Conservation (phyloP, 2,113 vertebrate genomes). For the Marmota monax region DNA sequence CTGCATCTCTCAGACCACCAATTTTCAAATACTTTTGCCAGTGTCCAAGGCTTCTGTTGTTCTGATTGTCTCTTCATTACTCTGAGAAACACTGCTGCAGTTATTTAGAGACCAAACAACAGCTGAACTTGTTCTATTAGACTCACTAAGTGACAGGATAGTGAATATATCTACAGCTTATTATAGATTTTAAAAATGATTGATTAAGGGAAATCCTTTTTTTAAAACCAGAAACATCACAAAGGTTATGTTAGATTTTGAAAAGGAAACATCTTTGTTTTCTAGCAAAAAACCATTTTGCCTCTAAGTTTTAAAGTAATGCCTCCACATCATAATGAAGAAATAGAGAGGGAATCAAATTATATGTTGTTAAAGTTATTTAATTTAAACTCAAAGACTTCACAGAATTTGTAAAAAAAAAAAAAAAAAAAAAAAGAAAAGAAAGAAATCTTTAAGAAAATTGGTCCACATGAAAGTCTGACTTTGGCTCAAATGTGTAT, state of each 20-base stretch:
- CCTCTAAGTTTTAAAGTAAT: constrained; percentile 44
- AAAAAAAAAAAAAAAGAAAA: background rate
- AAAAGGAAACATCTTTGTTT: constrained; percentile 12
- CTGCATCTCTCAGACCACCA: constrained; percentile 72
- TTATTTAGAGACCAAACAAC: constrained; percentile 76
- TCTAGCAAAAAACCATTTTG: background rate
- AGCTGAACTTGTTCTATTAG: constrained; percentile 82
- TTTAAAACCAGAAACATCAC: constrained; percentile 48
- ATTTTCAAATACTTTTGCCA: constrained; percentile 83
- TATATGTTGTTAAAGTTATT: background rate
- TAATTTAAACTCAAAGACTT: background rate
- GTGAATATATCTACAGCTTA: constrained; percentile 72
- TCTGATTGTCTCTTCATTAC: constrained; percentile 74
- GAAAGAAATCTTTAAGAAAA: background rate
- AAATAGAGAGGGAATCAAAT: background rate
- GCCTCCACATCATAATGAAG: background rate
- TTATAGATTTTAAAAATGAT: constrained; percentile 19
- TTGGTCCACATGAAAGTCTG: background rate
- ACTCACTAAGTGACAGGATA: constrained; percentile 81
- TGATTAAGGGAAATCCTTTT: background rate
- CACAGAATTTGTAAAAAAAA: background rate
- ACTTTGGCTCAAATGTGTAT: background rate
- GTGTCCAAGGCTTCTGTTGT: constrained; percentile 64
- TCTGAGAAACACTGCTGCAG: constrained; percentile 77
- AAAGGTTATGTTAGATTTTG: constrained; percentile 61